Evolutionary conservation across 2,113 vertebrate genomes (phyloP).

Genomic region (Tor tambroides): DNA sequence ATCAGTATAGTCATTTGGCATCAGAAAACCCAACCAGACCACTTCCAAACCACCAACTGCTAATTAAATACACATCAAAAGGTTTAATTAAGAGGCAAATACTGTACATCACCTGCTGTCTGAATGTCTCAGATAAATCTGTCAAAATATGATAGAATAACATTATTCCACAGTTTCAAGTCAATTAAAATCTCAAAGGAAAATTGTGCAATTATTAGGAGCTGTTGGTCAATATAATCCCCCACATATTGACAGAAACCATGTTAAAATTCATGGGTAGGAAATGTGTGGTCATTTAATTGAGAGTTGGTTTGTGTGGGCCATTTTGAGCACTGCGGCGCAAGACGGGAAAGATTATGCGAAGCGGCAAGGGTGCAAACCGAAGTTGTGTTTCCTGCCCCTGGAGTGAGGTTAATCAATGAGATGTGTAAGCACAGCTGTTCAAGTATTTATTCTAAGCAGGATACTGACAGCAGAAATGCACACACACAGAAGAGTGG

Average conservation of each 20-base stretch:
- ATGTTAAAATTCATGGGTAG: not conserved
- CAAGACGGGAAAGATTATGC: conserved; percentile 50
- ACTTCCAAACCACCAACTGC: not conserved
- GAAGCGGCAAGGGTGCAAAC: conserved; percentile 54
- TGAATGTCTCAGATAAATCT: not conserved
- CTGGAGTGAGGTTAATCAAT: conserved; percentile 58
- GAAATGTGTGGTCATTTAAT: not conserved
- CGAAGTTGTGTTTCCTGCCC: conserved; percentile 61
- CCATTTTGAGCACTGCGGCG: not conserved
- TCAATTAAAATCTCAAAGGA: not conserved
- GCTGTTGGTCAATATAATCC: not conserved
- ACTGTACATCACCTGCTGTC: not conserved
- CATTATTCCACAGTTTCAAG: not conserved
- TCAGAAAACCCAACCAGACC: not conserved
- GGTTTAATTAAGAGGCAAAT: not conserved
- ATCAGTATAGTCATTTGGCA: not conserved
- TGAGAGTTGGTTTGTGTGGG: not conserved
- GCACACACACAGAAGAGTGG: conserved; percentile 58
- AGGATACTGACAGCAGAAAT: conserved; percentile 59
- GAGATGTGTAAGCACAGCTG: conserved; percentile 56
- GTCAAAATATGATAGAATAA: not conserved
- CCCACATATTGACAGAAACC: not conserved
- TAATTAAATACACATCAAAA: not conserved
- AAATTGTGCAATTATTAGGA: not conserved
- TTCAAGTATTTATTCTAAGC: conserved; percentile 64